Evolutionary conservation across 2,888 invertebrate genomes (phyloP).

Genomic region (Priocnemis perturbator): DNA sequence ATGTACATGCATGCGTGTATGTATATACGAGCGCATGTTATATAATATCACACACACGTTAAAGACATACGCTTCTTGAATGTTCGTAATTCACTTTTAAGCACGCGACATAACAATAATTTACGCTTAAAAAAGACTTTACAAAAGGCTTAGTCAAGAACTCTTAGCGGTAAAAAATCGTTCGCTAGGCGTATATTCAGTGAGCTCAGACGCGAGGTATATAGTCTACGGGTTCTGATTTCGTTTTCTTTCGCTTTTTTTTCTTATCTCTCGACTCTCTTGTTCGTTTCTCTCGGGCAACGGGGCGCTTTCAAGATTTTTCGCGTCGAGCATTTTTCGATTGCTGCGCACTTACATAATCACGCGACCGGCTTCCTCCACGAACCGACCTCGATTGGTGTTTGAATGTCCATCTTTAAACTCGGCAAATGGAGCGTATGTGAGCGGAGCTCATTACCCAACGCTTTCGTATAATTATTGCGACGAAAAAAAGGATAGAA

Average conservation of each 20-base stretch:
- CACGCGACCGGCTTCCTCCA: no score
- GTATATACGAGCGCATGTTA: slow-evolving; percentile 3
- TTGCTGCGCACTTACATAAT: not conserved
- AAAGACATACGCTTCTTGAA: not conserved
- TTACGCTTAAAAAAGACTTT: slow-evolving; percentile 67
- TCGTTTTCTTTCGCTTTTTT: not conserved
- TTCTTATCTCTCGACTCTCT: not conserved
- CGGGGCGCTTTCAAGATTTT: not conserved
- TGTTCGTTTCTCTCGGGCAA: not conserved
- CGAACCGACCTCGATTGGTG: no score
- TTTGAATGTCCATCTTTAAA: no score
- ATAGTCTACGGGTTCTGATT: no score
- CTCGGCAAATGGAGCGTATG: slow-evolving; percentile 38
- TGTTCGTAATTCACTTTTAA: slow-evolving; percentile 39
- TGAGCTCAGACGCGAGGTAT: no score
- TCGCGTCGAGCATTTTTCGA: not conserved
- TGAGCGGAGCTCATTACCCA: slow-evolving; percentile 59
- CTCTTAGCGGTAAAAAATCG: slow-evolving; percentile 70
- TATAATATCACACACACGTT: not conserved
- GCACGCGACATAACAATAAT: slow-evolving; percentile 64
- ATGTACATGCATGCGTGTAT: slow-evolving; percentile 2
- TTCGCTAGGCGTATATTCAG: slow-evolving; percentile 63
- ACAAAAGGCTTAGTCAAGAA: slow-evolving; percentile 67
- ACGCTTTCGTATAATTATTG: slow-evolving; percentile 51
- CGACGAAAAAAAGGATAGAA: slow-evolving; percentile 63